phyloP scores from a whole-genome alignment of 2,797 vertebrate species.

The Lateolabrax maculatus region DNA sequence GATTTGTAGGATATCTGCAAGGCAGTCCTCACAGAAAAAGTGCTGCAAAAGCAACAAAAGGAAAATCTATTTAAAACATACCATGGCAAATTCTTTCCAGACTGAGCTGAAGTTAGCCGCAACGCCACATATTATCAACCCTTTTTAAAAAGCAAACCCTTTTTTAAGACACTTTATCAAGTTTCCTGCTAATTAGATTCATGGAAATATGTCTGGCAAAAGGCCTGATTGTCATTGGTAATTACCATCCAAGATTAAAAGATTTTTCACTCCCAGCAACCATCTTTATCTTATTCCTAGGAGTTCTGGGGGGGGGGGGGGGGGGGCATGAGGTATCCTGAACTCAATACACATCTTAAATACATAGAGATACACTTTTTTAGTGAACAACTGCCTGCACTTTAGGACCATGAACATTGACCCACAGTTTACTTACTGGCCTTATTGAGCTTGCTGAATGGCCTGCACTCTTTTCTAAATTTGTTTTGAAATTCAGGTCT shows the following conservation, averaged over 20 bases:
- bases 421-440: background rate
- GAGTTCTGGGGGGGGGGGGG: background rate
- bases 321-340: background rate
- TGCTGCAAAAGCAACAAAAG: too few species aligned
- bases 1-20: too few species aligned
- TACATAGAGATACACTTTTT: background rate
- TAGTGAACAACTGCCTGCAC: background rate
- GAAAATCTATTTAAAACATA: too few species aligned
- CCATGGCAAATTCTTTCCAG: background rate
- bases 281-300: slow-evolving; percentile 35
- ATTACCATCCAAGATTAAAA: slow-evolving; percentile 88
- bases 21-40: too few species aligned
- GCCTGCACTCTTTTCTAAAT: background rate
- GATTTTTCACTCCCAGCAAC: slow-evolving; percentile 74
- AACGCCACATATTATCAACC: slow-evolving; percentile 28
- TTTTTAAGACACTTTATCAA: slow-evolving; percentile 85
- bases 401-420: background rate
- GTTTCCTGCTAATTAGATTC: slow-evolving; percentile 89
- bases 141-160: slow-evolving; percentile 44
- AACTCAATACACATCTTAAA: background rate
- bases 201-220: slow-evolving; percentile 87
- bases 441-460: background rate
- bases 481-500: background rate
- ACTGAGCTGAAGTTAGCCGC: slow-evolving; percentile 7
- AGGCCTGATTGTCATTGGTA: slow-evolving; percentile 85